phyloP scores from a whole-genome alignment of 2,888 invertebrate genomes.

The Omphaloscelis lunosa region DNA sequence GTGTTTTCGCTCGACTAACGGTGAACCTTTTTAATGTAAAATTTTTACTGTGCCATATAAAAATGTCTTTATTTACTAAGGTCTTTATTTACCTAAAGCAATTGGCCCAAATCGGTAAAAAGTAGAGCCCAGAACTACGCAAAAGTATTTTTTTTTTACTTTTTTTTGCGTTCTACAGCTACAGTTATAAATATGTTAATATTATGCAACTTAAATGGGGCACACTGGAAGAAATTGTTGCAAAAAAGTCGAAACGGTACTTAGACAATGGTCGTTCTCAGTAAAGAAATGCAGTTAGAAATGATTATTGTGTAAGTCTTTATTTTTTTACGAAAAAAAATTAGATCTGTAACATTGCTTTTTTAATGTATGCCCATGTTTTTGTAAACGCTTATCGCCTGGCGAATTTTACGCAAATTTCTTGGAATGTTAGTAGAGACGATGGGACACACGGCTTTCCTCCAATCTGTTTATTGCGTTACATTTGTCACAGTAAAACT shows the following conservation, averaged over 20 bases:
- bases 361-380: slow-evolving; percentile 27
- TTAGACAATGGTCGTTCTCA: slow-evolving; percentile 66
- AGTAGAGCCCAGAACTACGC: slow-evolving; percentile 85
- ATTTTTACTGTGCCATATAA: slow-evolving; percentile 75
- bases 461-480: not conserved
- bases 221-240: slow-evolving; percentile 72
- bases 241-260: slow-evolving; percentile 77
- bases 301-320: slow-evolving; percentile 69
- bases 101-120: slow-evolving; percentile 86
- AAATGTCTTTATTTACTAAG: slow-evolving; percentile 86
- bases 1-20: slow-evolving; percentile 71
- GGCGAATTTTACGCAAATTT: slow-evolving; percentile 53
- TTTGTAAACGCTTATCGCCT: slow-evolving; percentile 40
- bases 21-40: slow-evolving; percentile 68
- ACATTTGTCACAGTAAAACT: not conserved
- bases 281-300: slow-evolving; percentile 74
- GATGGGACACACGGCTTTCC: slow-evolving; percentile 38
- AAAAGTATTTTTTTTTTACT: slow-evolving; percentile 79
- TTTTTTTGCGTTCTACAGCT: slow-evolving; percentile 73
- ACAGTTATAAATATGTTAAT: slow-evolving; percentile 68
- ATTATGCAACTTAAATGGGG: slow-evolving; percentile 77
- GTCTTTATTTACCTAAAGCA: slow-evolving; percentile 73
- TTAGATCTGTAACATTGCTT: slow-evolving; percentile 57
- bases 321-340: too few relatives aligned
- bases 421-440: slow-evolving; percentile 39